Evolutionary conservation across 2,113 vertebrate species (phyloP), one percentile per base, ranked within the genome.

Genomic region (Heterochromis multidens): DNA sequence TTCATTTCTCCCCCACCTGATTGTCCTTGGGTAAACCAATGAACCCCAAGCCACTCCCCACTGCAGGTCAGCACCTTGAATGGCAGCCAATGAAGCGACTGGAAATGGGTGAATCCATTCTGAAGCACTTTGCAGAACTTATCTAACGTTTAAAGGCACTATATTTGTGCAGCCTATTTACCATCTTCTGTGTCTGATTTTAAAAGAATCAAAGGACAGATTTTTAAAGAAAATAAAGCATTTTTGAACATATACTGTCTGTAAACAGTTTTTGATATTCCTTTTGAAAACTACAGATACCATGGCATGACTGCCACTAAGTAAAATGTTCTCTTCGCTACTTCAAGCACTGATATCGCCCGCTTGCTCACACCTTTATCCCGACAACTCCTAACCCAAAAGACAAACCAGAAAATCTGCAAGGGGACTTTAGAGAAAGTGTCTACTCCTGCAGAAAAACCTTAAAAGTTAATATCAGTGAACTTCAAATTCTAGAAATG

Each of bases 351-450:
- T 17, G 83, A 63, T 56, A 79, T 82, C 3, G 5, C 70, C 6
- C 19, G 19, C 31, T 43, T 31, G 2, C 60, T 80, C 76, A 1
- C 35, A 19, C 81, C 83, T 87, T 88, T 78, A 92, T 90, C 82
- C 46, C 27, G 40, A 70, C 80, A 87, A 83, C 62, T 80, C 23
- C 1, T 21, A 49, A 88, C 79, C 76, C 17, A 17, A 77, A 80
- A 83, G 43, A 85, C 40, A 84, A 77, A 77, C n/a, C 23, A 27
- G 11, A 37, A 31, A 60, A 77, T 56, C 25, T 61, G 23, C 46
- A n/a, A 17, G 17, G 35, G 12, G 52, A 80, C 63, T 81, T 63
- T 46, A 77, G 56, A 85, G 72, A 72, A 56, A 79, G 43, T 17
- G 67, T 84, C 74, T 35, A 0, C 52, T 70, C 29, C 74, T 59